Base-by-base conservation (phyloP, 2,888 invertebrate species). In the Lasioglossum marginatum region DNA sequence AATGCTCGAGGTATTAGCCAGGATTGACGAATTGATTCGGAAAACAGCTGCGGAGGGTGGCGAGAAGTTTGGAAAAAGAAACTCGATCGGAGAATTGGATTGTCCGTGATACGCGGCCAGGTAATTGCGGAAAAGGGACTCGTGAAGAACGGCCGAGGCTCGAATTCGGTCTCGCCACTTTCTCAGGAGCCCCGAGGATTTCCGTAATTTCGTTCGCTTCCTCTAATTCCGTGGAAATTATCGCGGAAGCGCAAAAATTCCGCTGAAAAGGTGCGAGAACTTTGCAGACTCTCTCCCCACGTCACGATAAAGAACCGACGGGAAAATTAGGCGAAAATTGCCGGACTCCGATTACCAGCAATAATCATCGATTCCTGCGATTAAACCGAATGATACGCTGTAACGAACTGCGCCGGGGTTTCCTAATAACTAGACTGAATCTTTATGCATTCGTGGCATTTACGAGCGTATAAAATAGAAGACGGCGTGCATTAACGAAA, bases 321-420 rank as follows among this genome's bases (percentile, higher is more conserved):
- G 23, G 52, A 10, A 60, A 31, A 74, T 70, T 82, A 75, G 37
- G 4, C 70, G 31, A 34, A 68, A 31, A 60, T n/a, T 60, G n/a
- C 12, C 45, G 37, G 23, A 23, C 16, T 70, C 45, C 77, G 72
- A 83, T 77, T 72, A 43, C 23, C 68, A 57, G n/a, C 19, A 19
- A 60, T 16, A 45, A 78, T 72, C 81, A 57, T 75, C 76, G 79
- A 77, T 82, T 70, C 23, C 45, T 6, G 27, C 78, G 66, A 81
- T 83, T 77, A 78, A 68, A 80, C 12, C 34, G 57, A 63, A 77
- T 31, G 80, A 52, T 86, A 73, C 45, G 66, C 19, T 34, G 52
- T 74, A 68, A 45, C 45, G 83, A 84, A 86, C 84, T 83, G 74
- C 81, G 78, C 23, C 76, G 34, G 19, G 37, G 34, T n/a, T 77